Conservation (phyloP, 35 echinoderm and acorn worm genomes). For the Apostichopus californicus region DNA sequence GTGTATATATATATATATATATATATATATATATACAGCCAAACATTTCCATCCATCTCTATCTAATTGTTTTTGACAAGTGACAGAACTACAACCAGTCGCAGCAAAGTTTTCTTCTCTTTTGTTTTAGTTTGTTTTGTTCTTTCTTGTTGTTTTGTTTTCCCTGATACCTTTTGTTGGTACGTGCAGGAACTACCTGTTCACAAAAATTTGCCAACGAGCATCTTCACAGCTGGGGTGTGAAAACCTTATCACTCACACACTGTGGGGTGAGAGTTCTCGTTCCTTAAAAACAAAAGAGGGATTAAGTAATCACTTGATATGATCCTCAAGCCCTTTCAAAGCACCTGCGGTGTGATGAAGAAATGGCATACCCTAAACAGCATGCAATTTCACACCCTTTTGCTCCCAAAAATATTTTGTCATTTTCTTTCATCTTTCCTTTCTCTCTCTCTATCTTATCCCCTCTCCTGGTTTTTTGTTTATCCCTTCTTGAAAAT, state of each 20-base stretch:
- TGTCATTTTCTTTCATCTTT: too few relatives aligned
- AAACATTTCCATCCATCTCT: too few relatives aligned
- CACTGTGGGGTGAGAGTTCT: slow-evolving; percentile 34
- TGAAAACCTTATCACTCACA: slow-evolving; percentile 31
- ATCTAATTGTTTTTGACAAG: neutral
- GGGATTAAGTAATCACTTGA: slow-evolving; percentile 15
- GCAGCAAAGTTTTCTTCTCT: too few relatives aligned
- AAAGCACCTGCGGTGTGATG: neutral
- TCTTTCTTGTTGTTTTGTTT: neutral
- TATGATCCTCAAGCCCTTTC: neutral
- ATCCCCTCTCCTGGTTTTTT: too few relatives aligned
- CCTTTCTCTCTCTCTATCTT: neutral
- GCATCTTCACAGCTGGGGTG: slow-evolving; percentile 26
- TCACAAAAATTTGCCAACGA: neutral
- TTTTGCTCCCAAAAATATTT: neutral
- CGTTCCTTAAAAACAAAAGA: slow-evolving; percentile 14
- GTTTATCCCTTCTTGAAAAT: too few relatives aligned
- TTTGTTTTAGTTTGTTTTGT: neutral
- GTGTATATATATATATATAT: too few relatives aligned
- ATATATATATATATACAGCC: too few relatives aligned
- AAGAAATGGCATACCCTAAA: slow-evolving; percentile 29
- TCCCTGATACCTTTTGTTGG: neutral
- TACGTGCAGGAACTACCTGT: neutral
- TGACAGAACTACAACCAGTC: neutral
- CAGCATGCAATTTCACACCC: slow-evolving; percentile 31